phyloP scores from a whole-genome alignment of 2,797 vertebrate genomes.

The Cephalopachus bancanus region DNA sequence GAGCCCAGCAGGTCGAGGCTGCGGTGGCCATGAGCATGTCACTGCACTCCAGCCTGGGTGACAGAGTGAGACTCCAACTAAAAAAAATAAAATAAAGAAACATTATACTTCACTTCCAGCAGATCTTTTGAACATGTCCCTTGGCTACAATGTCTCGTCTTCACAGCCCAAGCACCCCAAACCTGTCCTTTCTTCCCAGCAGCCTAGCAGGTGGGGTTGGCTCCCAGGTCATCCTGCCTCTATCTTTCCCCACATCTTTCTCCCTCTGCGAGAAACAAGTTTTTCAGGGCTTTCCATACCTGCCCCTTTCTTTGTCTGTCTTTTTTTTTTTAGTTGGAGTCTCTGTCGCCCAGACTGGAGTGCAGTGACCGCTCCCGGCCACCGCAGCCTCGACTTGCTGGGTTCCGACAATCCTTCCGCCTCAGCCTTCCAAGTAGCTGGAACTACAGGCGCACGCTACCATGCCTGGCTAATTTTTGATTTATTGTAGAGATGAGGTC shows the following conservation, averaged over 20 bases:
- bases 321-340: not conserved
- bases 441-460: too few species aligned
- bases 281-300: slow-evolving; percentile 53
- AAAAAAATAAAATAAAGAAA: not conserved
- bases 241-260: not conserved
- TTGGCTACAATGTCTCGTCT: not conserved
- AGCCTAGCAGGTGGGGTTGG: not conserved
- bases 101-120: not conserved
- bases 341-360: too few species aligned
- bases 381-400: too few species aligned
- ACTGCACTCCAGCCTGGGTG: not conserved
- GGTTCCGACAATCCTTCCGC: too few species aligned
- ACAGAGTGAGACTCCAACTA: not conserved
- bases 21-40: not conserved
- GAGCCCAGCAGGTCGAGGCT: not conserved
- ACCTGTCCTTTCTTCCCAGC: not conserved
- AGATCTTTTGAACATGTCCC: not conserved
- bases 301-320: slow-evolving; percentile 28
- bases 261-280: slow-evolving; percentile 31
- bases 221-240: slow-evolving; percentile 1
- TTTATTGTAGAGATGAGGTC: too few species aligned
- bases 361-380: too few species aligned
- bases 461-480: too few species aligned
- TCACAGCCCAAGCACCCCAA: not conserved
- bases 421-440: too few species aligned